Conservation (phyloP, 2,888 invertebrate species). For the Pseudococcus viburni region DNA sequence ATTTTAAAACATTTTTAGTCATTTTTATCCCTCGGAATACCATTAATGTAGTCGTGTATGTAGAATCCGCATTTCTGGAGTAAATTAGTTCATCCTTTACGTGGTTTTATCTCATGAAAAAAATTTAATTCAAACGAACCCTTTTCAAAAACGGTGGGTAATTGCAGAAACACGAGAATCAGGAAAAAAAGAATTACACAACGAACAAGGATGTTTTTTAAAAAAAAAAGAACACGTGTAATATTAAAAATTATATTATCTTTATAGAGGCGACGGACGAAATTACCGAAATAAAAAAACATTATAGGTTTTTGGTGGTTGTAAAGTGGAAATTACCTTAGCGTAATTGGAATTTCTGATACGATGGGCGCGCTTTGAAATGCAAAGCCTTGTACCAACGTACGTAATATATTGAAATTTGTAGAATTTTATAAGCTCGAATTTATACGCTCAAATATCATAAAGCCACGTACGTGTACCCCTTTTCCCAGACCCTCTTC, state of each 20-base stretch:
- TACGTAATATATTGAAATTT: constrained; percentile 10
- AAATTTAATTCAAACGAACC: too few relatives aligned
- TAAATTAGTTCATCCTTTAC: too few relatives aligned
- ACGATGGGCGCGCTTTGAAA: background rate
- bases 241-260: constrained; percentile 8
- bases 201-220: background rate
- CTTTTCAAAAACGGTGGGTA: too few relatives aligned
- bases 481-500: background rate
- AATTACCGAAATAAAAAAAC: constrained; percentile 3
- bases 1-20: too few relatives aligned
- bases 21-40: too few relatives aligned
- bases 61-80: too few relatives aligned
- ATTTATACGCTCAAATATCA: constrained; percentile 16
- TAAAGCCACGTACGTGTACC: background rate
- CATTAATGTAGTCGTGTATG: too few relatives aligned
- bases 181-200: background rate
- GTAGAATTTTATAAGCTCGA: background rate
- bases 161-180: too few relatives aligned
- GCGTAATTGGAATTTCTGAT: constrained; percentile 14
- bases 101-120: too few relatives aligned
- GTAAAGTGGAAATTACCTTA: constrained; percentile 27
- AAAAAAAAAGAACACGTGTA: background rate
- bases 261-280: background rate
- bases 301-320: background rate
- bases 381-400: background rate